phyloP scores from a whole-genome alignment of 2,113 vertebrate species.

The Orcinus orca region DNA sequence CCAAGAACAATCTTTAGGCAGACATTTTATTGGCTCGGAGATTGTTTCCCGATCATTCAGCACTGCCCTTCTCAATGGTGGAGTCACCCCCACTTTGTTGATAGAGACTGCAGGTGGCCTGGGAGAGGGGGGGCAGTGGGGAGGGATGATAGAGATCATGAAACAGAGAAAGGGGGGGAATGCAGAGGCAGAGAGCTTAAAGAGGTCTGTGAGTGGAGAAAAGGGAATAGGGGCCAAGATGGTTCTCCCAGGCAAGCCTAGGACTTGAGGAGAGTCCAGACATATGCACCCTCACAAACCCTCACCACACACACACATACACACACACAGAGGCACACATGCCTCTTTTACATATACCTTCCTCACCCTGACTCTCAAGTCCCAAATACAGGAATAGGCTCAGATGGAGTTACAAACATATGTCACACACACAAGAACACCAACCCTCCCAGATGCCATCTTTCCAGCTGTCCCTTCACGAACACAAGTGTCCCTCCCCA shows the following conservation, averaged over 20 bases:
- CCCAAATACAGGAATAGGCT: background rate
- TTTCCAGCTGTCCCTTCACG: constrained; percentile 4
- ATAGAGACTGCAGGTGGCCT: constrained; percentile 36
- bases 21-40: constrained; percentile 74
- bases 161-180: background rate
- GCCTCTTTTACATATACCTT: background rate
- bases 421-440: background rate
- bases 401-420: background rate
- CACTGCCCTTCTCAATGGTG: background rate
- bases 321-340: background rate
- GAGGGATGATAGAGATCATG: background rate
- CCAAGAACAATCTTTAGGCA: constrained; percentile 76
- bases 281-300: background rate
- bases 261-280: background rate
- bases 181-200: constrained; percentile 35
- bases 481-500: background rate
- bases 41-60: constrained; percentile 64
- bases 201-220: background rate
- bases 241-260: background rate
- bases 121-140: background rate
- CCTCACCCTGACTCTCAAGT: background rate
- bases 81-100: constrained; percentile 47
- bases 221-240: background rate
- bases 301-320: background rate
- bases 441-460: background rate